A percentile compares a stretch with the other conserved stretches of the same genome.
phyloP scores from a whole-genome alignment of 1,140 invertebrate species.

The Drosophila burlai region DNA sequence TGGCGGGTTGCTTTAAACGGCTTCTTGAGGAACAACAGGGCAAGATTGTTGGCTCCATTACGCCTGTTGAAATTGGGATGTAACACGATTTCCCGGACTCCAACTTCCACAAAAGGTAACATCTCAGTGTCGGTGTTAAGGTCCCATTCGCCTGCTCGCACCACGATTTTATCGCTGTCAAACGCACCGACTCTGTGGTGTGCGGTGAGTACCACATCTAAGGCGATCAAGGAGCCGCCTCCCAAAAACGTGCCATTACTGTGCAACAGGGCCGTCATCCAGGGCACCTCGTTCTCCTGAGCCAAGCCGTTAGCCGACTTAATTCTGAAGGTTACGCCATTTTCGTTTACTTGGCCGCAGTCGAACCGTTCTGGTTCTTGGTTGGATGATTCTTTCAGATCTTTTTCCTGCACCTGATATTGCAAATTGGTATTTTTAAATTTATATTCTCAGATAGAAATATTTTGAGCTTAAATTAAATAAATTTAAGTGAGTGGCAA shows the following conservation, averaged over 20 bases:
- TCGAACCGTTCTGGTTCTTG: too few species aligned
- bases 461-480: not conserved
- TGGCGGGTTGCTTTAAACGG: slow-evolving; percentile 86
- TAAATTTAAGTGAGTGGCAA: not conserved
- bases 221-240: slow-evolving; percentile 89
- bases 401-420: not conserved
- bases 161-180: slow-evolving; percentile 87
- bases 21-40: slow-evolving; percentile 86
- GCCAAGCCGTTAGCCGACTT: not conserved
- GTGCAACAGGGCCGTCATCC: slow-evolving; percentile 92
- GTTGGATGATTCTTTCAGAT: slow-evolving; percentile 51
- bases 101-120: slow-evolving; percentile 87
- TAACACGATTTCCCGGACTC: slow-evolving; percentile 86
- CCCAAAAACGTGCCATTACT: slow-evolving; percentile 87
- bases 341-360: not conserved
- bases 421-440: too few species aligned
- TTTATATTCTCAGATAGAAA: not conserved
- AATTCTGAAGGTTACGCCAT: not conserved
- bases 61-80: slow-evolving; percentile 86
- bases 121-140: slow-evolving; percentile 87
- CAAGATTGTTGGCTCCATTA: slow-evolving; percentile 86
- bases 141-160: slow-evolving; percentile 91
- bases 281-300: slow-evolving; percentile 90
- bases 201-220: slow-evolving; percentile 88
- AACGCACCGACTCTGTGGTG: slow-evolving; percentile 70